phyloP scores from a whole-genome alignment of 2,888 invertebrate genomes.

The Margaritifera margaritifera region DNA sequence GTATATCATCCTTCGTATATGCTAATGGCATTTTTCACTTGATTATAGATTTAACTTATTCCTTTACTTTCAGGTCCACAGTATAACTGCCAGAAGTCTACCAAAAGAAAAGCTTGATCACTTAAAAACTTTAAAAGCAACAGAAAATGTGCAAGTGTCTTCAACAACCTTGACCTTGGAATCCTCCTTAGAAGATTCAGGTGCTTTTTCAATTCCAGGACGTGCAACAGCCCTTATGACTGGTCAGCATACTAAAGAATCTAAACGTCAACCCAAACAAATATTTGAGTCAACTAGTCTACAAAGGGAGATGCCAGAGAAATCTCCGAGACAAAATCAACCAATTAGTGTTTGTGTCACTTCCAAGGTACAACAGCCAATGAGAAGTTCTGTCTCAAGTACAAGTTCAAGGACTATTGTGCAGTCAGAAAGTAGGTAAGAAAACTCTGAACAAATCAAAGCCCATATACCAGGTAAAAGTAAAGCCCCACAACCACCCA shows the following conservation, averaged over 20 bases:
- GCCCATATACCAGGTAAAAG: constrained; percentile 17
- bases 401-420: neutral
- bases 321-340: neutral
- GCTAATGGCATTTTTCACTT: neutral
- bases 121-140: constrained; percentile 17
- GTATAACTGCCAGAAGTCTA: constrained; percentile 62
- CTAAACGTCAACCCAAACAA: constrained; percentile 29
- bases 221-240: constrained; percentile 36
- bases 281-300: constrained; percentile 25
- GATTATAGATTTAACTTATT: neutral
- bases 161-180: constrained; percentile 4
- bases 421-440: constrained; percentile 15
- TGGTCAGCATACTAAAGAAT: constrained; percentile 31
- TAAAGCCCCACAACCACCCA: constrained; percentile 14
- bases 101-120: constrained; percentile 58
- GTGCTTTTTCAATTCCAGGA: constrained; percentile 17
- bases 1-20: neutral
- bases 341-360: neutral
- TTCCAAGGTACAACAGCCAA: neutral
- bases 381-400: neutral
- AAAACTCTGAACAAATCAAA: constrained; percentile 25
- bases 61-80: constrained; percentile 51
- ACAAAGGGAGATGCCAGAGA: constrained; percentile 1
- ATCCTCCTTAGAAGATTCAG: constrained; percentile 10
- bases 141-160: too few relatives aligned